Evolutionary conservation across 2,113 vertebrate genomes (phyloP).

Genomic region (Cyanoderma ruficeps): DNA sequence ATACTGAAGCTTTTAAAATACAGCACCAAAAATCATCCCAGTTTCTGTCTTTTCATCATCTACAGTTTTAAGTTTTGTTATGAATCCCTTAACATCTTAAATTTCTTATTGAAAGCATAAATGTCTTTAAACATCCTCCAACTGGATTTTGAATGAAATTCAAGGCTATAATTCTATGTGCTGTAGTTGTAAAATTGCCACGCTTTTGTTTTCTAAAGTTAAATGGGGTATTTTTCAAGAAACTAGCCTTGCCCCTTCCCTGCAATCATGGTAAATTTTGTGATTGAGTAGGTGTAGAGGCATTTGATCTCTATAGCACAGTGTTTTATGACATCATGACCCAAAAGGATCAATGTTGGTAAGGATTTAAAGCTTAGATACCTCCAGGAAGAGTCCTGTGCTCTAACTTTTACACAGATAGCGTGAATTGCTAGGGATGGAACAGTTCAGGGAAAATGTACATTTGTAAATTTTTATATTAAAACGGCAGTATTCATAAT

Average conservation of each 20-base stretch:
- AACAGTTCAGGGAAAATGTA: constrained; percentile 55
- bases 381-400: not conserved
- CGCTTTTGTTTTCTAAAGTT: not conserved
- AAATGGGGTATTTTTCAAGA: not conserved
- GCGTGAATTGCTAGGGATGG: not conserved
- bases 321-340: not conserved
- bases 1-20: constrained; percentile 25
- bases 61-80: not conserved
- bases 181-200: not conserved
- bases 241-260: not conserved
- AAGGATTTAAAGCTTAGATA: not conserved
- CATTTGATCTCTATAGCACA: not conserved
- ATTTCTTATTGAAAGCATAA: not conserved
- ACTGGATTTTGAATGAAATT: not conserved
- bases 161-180: not conserved
- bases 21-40: constrained; percentile 13
- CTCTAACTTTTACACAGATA: not conserved
- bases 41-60: not conserved
- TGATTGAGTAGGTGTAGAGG: not conserved
- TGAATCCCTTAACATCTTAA: not conserved
- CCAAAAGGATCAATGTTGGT: not conserved
- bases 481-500: not conserved
- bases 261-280: not conserved
- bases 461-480: constrained; percentile 51
- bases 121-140: not conserved